phyloP scores from a whole-genome alignment of 2,797 vertebrate species.

The Kryptopterus vitreolus region DNA sequence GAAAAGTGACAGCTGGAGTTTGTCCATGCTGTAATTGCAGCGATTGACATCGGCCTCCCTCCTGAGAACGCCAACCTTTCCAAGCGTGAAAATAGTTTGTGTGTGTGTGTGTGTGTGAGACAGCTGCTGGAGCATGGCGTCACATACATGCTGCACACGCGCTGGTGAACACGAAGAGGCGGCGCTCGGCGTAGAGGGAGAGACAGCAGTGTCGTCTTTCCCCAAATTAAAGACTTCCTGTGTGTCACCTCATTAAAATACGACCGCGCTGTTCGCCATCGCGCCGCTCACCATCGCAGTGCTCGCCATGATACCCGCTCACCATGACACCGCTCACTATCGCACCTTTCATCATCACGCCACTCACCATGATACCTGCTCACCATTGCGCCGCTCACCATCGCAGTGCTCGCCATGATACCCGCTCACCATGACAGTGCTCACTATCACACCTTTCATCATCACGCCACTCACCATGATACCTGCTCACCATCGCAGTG shows the following conservation, averaged over 20 bases:
- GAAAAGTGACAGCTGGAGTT: not conserved
- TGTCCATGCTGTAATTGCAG: conserved; percentile 4
- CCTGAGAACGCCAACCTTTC: not conserved
- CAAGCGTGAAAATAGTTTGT: not conserved
- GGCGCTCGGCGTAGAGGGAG: not conserved
- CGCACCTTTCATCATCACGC: no score
- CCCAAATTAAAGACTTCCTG: not conserved
- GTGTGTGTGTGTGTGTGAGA: not conserved
- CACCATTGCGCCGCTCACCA: no score
- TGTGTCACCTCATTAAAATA: not conserved
- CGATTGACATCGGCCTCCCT: conserved; percentile 19
- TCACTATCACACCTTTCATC: no score
- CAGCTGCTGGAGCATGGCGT: not conserved
- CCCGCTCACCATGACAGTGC: no score
- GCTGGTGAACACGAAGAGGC: not conserved
- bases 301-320: no score
- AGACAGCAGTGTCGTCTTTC: not conserved
- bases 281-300: no score
- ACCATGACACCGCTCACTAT: no score
- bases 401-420: no score
- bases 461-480: no score
- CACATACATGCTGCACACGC: not conserved
- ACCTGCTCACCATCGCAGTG: no score
- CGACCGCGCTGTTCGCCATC: no score
- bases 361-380: no score